Percentiles rank a stretch among this genome's conserved stretches.
phyloP scores from a whole-genome alignment of 2,888 invertebrate genomes.

The Falcaria lacertinaria region DNA sequence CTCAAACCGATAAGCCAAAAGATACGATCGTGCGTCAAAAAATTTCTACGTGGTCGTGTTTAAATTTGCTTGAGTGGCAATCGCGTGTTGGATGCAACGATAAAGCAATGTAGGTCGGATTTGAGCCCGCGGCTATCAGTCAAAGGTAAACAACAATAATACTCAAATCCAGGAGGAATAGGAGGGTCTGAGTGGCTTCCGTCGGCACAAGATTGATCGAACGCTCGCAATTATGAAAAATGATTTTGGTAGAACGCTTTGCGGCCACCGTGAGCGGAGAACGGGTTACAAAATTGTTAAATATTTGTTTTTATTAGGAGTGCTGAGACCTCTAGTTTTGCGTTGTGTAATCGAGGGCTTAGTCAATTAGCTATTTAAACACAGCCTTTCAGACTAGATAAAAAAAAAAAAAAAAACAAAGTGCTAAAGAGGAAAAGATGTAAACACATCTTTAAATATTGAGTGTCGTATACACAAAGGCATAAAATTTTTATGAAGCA shows the following conservation, averaged over 20 bases:
- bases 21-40: conserved; percentile 22
- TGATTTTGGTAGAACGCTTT: conserved; percentile 46
- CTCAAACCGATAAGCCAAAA: conserved; percentile 9
- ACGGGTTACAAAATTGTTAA: background rate
- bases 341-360: too few relatives aligned
- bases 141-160: conserved; percentile 65
- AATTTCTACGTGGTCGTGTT: conserved; percentile 13
- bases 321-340: too few relatives aligned
- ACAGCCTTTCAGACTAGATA: too few relatives aligned
- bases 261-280: background rate
- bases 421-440: too few relatives aligned
- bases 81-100: conserved; percentile 52
- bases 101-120: conserved; percentile 53
- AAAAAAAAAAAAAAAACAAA: too few relatives aligned
- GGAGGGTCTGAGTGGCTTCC: conserved; percentile 70
- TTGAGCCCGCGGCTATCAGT: conserved; percentile 50
- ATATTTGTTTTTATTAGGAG: too few relatives aligned
- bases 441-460: too few relatives aligned
- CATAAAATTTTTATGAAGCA: too few relatives aligned
- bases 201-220: conserved; percentile 69
- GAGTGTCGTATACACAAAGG: too few relatives aligned
- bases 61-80: conserved; percentile 13
- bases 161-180: conserved; percentile 44
- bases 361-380: too few relatives aligned
- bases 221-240: conserved; percentile 71